Percentiles rank a stretch among this genome's conserved stretches.
phyloP scores from a whole-genome alignment of 1,140 invertebrate genomes.

The Formica exsecta region DNA sequence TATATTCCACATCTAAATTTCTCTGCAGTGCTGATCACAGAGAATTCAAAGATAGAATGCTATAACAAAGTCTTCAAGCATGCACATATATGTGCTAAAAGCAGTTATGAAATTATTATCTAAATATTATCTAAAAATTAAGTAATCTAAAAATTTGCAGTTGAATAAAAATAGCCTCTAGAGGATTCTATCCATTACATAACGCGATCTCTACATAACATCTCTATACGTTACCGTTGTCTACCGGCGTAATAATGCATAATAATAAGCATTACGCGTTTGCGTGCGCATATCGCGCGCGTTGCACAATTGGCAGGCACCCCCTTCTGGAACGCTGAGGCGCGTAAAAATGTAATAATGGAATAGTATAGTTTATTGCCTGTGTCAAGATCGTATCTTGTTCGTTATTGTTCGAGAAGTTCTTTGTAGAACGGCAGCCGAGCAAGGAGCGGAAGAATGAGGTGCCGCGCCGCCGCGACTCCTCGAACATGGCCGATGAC shows the following conservation, averaged over 20 bases:
- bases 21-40: too few relatives aligned
- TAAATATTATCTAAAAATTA: not conserved
- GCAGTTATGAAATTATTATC: too few relatives aligned
- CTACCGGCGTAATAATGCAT: not conserved
- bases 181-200: not conserved
- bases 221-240: too few relatives aligned
- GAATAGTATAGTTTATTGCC: conserved; percentile 61
- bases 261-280: conserved; percentile 30
- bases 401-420: conserved; percentile 42
- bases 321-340: conserved; percentile 18
- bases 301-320: conserved; percentile 41
- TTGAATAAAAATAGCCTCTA: not conserved
- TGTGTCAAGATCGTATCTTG: conserved; percentile 55
- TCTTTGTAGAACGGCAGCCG: conserved; percentile 61
- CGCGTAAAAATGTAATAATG: conserved; percentile 60
- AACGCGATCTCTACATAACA: not conserved
- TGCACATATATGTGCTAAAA: not conserved
- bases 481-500: conserved; percentile 55
- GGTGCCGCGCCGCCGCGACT: conserved; percentile 51
- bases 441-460: conserved; percentile 54
- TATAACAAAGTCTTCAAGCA: not conserved
- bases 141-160: conserved; percentile 13
- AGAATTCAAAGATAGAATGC: not conserved
- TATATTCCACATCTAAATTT: conserved; percentile 6
- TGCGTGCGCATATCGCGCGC: conserved; percentile 31